Evolutionary conservation across 2,888 invertebrate species (phyloP).

Genomic region (Busseola fusca): DNA sequence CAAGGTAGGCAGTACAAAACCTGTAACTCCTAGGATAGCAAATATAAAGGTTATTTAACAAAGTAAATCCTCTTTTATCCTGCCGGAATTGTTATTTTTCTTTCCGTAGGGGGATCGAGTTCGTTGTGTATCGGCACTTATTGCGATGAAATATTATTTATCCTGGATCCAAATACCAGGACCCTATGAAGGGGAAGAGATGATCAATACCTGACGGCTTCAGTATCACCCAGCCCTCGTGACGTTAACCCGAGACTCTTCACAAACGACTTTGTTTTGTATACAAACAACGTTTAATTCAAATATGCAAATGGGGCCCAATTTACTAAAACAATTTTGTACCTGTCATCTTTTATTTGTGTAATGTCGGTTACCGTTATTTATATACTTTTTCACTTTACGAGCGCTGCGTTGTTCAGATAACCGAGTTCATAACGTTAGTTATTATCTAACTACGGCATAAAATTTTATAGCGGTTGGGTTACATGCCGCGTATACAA

Average conservation of each 20-base stretch:
- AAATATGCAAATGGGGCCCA: conserved; percentile 44
- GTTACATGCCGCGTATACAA: conserved; percentile 45
- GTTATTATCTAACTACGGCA: conserved; percentile 54
- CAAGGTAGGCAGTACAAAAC: not conserved
- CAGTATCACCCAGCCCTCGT: conserved; percentile 47
- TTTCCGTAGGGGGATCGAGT: conserved; percentile 23
- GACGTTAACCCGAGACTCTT: conserved; percentile 28
- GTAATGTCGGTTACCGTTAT: conserved; percentile 55
- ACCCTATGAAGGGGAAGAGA: conserved; percentile 47
- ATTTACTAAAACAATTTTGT: conserved; percentile 42
- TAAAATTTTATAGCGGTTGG: conserved; percentile 56
- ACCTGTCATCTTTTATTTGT: conserved; percentile 45
- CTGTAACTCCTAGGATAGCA: not conserved
- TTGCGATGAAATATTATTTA: conserved; percentile 54
- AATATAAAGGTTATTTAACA: conserved; percentile 14
- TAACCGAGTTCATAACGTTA: conserved; percentile 55
- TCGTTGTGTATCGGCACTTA: conserved; percentile 37
- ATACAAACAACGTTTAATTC: conserved; percentile 56
- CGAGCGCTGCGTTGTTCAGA: conserved; percentile 50
- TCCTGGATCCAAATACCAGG: conserved; percentile 52
- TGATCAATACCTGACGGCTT: conserved; percentile 58
- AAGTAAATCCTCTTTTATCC: conserved; percentile 20
- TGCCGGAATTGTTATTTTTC: conserved; percentile 21
- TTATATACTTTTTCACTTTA: conserved; percentile 58
- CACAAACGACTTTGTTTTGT: conserved; percentile 54